Evolutionary conservation across 2,113 vertebrate genomes (phyloP).

Genomic region (Siphamia tubifer): DNA sequence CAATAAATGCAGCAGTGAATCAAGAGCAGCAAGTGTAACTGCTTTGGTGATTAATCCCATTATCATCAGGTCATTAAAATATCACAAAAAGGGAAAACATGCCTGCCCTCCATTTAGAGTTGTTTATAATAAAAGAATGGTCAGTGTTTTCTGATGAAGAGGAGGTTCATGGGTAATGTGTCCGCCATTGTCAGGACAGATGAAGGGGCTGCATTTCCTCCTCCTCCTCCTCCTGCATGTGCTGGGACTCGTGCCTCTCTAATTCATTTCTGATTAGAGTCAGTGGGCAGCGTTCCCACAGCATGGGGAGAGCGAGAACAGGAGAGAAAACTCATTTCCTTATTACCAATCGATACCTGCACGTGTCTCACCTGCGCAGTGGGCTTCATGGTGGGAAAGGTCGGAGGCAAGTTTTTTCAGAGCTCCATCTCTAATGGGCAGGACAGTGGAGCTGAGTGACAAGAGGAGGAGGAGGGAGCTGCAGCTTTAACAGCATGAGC

Average conservation of each 20-base stretch:
- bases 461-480: neutral
- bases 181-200: neutral
- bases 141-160: too few species aligned
- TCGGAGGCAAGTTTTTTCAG: conserved; percentile 29
- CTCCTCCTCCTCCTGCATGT: neutral
- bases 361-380: conserved; percentile 29
- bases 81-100: too few species aligned
- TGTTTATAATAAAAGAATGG: too few species aligned
- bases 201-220: neutral
- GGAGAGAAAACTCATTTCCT: conserved; percentile 48
- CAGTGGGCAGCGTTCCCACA: conserved; percentile 28
- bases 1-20: too few species aligned
- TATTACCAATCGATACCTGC: conserved; percentile 49
- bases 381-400: conserved; percentile 9
- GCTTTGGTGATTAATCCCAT: too few species aligned
- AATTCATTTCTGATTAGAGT: conserved; percentile 54
- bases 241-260: conserved; percentile 29
- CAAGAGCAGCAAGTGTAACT: too few species aligned
- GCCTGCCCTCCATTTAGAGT: too few species aligned
- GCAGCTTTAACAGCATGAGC: conserved; percentile 50
- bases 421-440: conserved; percentile 29
- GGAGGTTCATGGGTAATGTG: too few species aligned
- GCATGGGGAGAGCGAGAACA: neutral
- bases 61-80: too few species aligned
- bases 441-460: conserved; percentile 6